These are phyloP conservation scores for Thripadectes ignobilis DNA, from an alignment of 2,797 vertebrate species.

Conservation along the genomic window DNA sequence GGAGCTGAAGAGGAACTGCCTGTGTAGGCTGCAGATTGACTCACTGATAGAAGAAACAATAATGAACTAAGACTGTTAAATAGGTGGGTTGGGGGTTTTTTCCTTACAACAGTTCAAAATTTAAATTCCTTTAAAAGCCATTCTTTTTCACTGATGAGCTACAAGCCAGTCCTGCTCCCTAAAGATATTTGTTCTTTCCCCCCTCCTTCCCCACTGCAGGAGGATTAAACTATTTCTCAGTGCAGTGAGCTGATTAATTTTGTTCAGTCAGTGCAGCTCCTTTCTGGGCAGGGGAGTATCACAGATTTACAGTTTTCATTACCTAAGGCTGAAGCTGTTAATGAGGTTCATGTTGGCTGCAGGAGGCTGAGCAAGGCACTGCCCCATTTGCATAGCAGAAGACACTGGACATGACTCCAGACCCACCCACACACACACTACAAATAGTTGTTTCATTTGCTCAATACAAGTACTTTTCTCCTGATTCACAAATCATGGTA, in stretches of 20 bases:
- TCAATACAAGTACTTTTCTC: background rate
- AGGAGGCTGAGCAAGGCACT: background rate
- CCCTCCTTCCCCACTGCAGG: background rate
- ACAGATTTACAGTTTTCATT: conserved; percentile 62
- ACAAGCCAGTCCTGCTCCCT: background rate
- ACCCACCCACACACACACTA: rapidly evolving
- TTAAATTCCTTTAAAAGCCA: background rate
- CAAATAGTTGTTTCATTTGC: background rate
- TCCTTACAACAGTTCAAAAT: background rate
- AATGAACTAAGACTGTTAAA: background rate
- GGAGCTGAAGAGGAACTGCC: background rate
- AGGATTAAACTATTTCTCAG: conserved; percentile 65
- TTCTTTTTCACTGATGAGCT: background rate
- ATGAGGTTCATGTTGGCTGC: conserved; percentile 38
- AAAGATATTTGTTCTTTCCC: background rate
- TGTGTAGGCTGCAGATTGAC: background rate
- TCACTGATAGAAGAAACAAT: background rate
- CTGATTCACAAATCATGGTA: background rate
- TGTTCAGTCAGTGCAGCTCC: conserved; percentile 1
- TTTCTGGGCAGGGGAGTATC: background rate
- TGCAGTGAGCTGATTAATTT: conserved; percentile 48
- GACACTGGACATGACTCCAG: background rate
- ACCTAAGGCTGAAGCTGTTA: conserved; percentile 48
- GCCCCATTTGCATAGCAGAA: background rate
- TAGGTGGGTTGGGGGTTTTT: background rate